Percentiles rank a stretch among this genome's conserved stretches.
These are phyloP conservation scores for Neotoma lepida DNA, from an alignment of 2,113 vertebrate genomes.

Conservation along the genomic window DNA sequence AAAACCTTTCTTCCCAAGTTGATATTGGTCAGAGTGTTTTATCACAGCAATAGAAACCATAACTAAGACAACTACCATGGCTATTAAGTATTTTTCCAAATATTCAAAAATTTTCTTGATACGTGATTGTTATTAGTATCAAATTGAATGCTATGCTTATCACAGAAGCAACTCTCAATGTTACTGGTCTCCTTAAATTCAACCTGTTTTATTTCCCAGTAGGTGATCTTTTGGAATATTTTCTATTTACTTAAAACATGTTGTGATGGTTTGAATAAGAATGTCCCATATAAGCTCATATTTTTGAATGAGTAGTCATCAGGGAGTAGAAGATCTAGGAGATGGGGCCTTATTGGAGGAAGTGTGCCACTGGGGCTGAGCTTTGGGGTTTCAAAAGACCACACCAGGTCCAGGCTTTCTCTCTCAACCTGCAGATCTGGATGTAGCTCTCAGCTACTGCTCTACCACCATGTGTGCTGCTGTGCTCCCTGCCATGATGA, in stretches of 20 bases:
- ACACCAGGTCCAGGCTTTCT: not conserved
- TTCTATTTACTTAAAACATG: not conserved
- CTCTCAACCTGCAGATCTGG: not conserved
- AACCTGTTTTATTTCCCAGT: not conserved
- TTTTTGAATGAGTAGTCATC: not conserved
- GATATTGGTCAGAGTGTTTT: not conserved
- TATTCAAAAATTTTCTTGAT: not conserved
- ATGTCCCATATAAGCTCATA: not conserved
- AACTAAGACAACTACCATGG: not conserved
- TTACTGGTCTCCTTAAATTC: not conserved
- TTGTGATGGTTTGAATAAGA: not conserved
- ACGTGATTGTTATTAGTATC: not conserved
- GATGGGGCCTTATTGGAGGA: not conserved
- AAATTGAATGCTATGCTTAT: not conserved
- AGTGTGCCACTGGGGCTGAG: not conserved
- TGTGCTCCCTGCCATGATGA: not conserved
- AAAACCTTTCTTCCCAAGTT: not conserved
- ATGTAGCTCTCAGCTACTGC: not conserved
- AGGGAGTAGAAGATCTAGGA: not conserved
- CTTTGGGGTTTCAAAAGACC: not conserved
- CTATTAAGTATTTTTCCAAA: not conserved
- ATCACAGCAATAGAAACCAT: not conserved
- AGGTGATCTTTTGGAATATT: not conserved
- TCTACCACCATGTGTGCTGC: accelerated
- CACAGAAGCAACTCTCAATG: not conserved